Conservation (phyloP, 2,797 vertebrate genomes). For the Synanceia verrucosa region DNA sequence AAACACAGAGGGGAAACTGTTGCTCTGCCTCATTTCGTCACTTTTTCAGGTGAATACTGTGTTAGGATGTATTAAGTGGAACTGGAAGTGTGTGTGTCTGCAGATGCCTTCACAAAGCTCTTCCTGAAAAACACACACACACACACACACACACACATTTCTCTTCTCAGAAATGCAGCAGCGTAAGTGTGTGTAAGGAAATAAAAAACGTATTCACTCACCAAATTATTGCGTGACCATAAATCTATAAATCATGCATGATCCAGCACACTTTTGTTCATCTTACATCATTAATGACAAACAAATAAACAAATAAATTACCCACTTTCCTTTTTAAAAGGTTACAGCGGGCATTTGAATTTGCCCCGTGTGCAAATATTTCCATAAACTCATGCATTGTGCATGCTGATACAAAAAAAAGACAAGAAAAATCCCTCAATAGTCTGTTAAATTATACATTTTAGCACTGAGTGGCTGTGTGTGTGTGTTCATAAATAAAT, state of each 20-base stretch:
- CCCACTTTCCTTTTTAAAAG: conserved; percentile 76
- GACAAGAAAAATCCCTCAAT: conserved; percentile 61
- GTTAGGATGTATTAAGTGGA: conserved; percentile 1
- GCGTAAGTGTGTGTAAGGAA: background rate
- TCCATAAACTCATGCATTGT: conserved; percentile 82
- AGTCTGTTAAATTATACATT: conserved; percentile 85
- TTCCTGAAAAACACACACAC: background rate
- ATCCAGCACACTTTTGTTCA: conserved; percentile 48
- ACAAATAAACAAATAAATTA: conserved; percentile 76
- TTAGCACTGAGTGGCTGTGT: conserved; percentile 72
- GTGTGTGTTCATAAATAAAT: conserved; percentile 79
- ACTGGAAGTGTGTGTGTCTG: conserved; percentile 19
- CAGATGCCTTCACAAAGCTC: conserved; percentile 16
- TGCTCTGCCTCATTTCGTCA: conserved; percentile 23
- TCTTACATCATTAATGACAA: conserved; percentile 67
- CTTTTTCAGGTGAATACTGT: conserved; percentile 31
- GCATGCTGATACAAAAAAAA: conserved; percentile 62
- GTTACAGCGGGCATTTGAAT: conserved; percentile 63
- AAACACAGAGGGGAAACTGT: conserved; percentile 9
- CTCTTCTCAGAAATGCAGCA: background rate
- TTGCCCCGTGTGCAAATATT: conserved; percentile 76
- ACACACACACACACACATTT: background rate
- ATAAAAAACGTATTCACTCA: conserved; percentile 20
- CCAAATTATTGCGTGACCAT: conserved; percentile 26
- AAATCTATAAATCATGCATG: conserved; percentile 62